Conservation (phyloP, 2,113 vertebrate genomes). For the Salvelinus sp. region DNA sequence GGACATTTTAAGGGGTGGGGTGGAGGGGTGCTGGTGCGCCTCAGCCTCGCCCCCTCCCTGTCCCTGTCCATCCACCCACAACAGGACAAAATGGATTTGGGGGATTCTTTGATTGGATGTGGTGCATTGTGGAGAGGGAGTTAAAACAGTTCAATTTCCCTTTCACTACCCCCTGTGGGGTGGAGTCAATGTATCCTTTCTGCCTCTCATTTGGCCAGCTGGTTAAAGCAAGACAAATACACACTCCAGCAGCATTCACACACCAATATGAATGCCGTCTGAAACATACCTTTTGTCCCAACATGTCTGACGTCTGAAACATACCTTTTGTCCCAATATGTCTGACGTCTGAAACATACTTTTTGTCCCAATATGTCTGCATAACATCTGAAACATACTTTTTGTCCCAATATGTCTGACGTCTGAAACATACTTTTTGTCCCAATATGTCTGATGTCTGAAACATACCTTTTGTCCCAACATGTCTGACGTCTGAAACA, state of each 20-base stretch:
- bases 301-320: conserved; percentile 59
- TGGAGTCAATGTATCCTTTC: conserved; percentile 72
- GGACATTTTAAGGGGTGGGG: conserved; percentile 49
- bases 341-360: conserved; percentile 48
- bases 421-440: no score
- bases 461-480: conserved; percentile 68
- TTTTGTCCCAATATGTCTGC: conserved; percentile 6
- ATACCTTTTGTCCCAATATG: conserved; percentile 60
- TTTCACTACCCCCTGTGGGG: conserved; percentile 74
- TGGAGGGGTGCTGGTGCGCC: conserved; percentile 38
- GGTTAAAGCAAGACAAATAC: conserved; percentile 84
- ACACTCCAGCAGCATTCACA: conserved; percentile 72
- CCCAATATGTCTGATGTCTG: conserved; percentile 28
- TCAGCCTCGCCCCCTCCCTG: conserved; percentile 31
- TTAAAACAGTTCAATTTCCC: conserved; percentile 77
- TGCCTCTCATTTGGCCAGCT: conserved; percentile 78
- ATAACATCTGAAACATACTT: conserved; percentile 53
- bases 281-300: conserved; percentile 20
- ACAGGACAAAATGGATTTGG: conserved; percentile 52
- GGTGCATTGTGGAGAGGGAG: conserved; percentile 62
- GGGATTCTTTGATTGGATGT: conserved; percentile 62
- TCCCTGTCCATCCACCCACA: conserved; percentile 49
- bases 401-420: conserved; percentile 28
- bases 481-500: conserved; percentile 40
- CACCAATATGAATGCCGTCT: conserved; percentile 64